These are phyloP conservation scores for Ericerus pela DNA, from an alignment of 1,140 invertebrate species.

Conservation along the genomic window DNA sequence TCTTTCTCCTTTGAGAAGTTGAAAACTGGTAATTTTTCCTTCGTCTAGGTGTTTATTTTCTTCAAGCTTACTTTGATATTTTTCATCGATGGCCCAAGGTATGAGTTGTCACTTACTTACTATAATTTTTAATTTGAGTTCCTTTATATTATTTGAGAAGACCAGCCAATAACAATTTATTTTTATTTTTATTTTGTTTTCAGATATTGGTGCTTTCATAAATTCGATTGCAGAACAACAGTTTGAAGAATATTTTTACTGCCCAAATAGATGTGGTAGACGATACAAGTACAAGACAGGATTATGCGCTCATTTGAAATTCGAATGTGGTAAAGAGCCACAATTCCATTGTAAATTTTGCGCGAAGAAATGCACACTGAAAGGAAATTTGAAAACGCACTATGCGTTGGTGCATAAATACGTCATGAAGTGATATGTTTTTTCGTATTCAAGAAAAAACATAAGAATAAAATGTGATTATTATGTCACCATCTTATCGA, in stretches of 20 bases:
- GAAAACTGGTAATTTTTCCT: no score
- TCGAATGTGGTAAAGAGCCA: slow-evolving; percentile 40
- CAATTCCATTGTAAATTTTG: slow-evolving; percentile 34
- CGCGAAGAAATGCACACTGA: slow-evolving; percentile 9
- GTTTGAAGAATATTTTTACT: slow-evolving; percentile 5
- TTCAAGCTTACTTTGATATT: no score
- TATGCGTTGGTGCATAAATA: slow-evolving; percentile 27
- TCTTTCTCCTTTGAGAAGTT: no score
- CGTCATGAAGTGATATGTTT: slow-evolving; percentile 24
- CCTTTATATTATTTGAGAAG: neutral
- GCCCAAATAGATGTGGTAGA: slow-evolving; percentile 27
- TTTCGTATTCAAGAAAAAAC: no score
- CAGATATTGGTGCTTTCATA: neutral
- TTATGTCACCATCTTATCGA: no score
- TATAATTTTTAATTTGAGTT: neutral
- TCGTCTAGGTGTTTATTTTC: no score
- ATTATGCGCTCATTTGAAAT: slow-evolving; percentile 33
- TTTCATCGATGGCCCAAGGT: no score
- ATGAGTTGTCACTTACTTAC: neutral
- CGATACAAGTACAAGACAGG: slow-evolving; percentile 33
- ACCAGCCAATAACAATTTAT: no score
- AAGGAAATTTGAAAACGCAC: slow-evolving; percentile 19
- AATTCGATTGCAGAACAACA: neutral
- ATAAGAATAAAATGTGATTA: no score
- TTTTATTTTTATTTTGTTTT: no score